Base-by-base conservation (phyloP, 2,113 vertebrate genomes). In the Dasypus novemcinctus region DNA sequence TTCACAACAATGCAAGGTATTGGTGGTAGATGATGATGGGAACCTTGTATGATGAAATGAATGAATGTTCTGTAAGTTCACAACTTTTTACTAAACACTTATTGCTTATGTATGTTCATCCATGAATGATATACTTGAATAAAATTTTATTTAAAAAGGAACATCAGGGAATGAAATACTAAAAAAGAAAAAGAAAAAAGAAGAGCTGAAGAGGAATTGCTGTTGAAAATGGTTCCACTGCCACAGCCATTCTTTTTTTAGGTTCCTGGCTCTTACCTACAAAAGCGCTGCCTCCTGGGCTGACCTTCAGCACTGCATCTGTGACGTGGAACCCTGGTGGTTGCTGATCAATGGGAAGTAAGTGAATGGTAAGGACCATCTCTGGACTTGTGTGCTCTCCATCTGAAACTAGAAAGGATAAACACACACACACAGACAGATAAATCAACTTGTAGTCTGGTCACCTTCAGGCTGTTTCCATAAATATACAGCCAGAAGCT, bases 301-400 rank as follows among this genome's bases (percentile, higher is more conserved):
- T 98, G 97, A 99, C 99, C 98, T 99, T 98, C 89, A 99, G 98
- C 97, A 98, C 94, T 0, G 99, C 99, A 95, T 99, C 98, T 5
- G 98, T 91, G 38, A 99, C 98, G 98, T 99, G 99, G 96, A 99
- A 99, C 12, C 98, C 98, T 0, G 99, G 99, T 9, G 99, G 99
- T 87, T 99, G 99, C 97, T 98, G 98, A 82, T 99, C 98, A 0
- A 98, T 98, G 0, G 99, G 98, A 81, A 99, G 98, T 88, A 99
- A 95, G 97, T 99, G 98, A 90, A 99, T 97, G 88, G 99, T 99
- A 95, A 99, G 99, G 93, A 98, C 98, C 98, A 99, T 98, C 98
- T 99, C 99, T 0, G 99, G 99, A 49, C 99, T 99, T 0, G 98
- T 98, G 98, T 99, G 98, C 4, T 99, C 98, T 25, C 99, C 99